Base-by-base conservation (phyloP, 2,113 vertebrate species). In the Mesocricetus auratus region DNA sequence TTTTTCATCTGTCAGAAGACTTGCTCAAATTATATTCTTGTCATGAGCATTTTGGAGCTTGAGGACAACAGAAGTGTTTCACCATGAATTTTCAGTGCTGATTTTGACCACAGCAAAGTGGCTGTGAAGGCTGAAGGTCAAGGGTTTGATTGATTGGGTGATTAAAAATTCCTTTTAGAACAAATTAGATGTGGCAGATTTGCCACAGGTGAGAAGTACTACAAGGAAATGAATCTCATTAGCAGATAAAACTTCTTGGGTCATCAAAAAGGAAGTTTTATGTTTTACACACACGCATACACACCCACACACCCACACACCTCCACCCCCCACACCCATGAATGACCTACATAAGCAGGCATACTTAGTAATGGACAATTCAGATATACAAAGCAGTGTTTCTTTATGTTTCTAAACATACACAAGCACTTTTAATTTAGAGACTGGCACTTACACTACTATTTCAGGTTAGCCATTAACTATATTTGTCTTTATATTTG, bases 151-250 rank as follows among this genome's bases (percentile, higher is more conserved):
- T 97, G 91, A 96, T 97, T 96, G 94, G 97, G 69, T 96, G 93
- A 97, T 98, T 96, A 96, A 42, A 97, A 97, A 31, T 97, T 97
- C 93, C 39, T 94, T 97, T 93, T 97, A 89, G 96, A 96, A 93
- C 97, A 93, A 97, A 97, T 98, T 69, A 92, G 90, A 94, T 71
- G 64, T 92, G 77, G 89, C 95, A 95, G 62, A 7, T 78, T 78
- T 96, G 50, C 96, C 92, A 87, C 68, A 90, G 95, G 96, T 85
- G 53, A 91, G 26, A 17, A 95, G 42, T 89, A 89, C 69, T 95
- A 85, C 88, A 73, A 92, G 95, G 86, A 91, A 90, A 50, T 77
- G 79, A 98, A 97, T 96, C 93, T 95, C 75, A 93, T 98, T 89
- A 93, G 22, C 74, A 90, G 94, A 91, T 92, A 94, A 95, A 98